phyloP scores from a whole-genome alignment of 1,140 invertebrate genomes.

The Caenorhabditis inopinata region DNA sequence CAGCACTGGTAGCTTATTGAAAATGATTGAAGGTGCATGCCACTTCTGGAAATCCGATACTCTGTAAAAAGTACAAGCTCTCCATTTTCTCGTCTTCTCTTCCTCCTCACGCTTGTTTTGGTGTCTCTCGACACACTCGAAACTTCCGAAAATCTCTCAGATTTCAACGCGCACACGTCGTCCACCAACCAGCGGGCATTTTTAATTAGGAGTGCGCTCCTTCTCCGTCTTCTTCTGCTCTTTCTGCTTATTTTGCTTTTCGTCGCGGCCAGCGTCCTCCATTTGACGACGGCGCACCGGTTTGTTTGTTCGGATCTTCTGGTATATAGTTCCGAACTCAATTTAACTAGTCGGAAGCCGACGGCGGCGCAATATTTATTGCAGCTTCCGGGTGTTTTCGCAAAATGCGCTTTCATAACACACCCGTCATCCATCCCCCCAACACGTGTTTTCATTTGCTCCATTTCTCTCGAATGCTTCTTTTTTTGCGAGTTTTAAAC shows the following conservation, averaged over 20 bases:
- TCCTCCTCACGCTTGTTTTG: too few species aligned
- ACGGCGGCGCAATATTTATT: conserved; percentile 25
- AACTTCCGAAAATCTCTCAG: conserved; percentile 29
- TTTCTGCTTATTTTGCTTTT: not conserved
- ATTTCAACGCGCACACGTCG: not conserved
- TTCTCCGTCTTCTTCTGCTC: conserved; percentile 1
- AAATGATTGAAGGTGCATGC: too few species aligned
- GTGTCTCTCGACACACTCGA: conserved; percentile 22
- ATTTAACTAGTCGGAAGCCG: conserved; percentile 20
- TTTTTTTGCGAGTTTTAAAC: too few species aligned
- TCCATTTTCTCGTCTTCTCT: not conserved
- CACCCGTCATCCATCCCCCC: too few species aligned
- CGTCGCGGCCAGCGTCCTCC: too few species aligned
- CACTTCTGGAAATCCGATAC: not conserved
- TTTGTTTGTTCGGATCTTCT: too few species aligned
- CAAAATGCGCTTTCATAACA: not conserved
- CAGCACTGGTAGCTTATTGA: too few species aligned
- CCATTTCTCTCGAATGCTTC: too few species aligned
- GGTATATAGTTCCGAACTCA: conserved; percentile 34
- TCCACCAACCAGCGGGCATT: conserved; percentile 1
- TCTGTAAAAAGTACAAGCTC: conserved; percentile 21
- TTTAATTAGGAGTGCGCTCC: conserved; percentile 19
- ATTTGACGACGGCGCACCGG: too few species aligned
- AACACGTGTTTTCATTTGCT: too few species aligned
- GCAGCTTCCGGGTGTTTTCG: not conserved